Evolutionary conservation across 2,888 invertebrate species (phyloP), one percentile per base, ranked within the genome.

Genomic region (Athripsodes cinereus): DNA sequence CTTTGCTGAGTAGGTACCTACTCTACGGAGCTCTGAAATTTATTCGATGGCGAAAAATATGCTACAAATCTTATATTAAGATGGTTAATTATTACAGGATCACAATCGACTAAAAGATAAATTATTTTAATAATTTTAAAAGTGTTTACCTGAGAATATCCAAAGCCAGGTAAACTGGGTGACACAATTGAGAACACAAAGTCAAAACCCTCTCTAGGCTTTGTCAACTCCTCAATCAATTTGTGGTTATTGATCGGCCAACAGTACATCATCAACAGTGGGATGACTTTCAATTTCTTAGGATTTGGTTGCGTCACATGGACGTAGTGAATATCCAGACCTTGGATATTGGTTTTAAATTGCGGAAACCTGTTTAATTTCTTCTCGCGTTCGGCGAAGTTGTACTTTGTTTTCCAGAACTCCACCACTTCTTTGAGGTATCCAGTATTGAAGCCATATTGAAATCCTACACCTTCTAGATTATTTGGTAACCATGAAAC

Each of bases 361-460:
- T 93, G 91, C 0, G 85, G 80, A 66, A 85, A 87, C 61, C 81
- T 75, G 68, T 94, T 93, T n/a, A 95, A 72, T 57, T 79, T 79
- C 2, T 72, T 69, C 68, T 91, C 86, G 10, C 88, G 77, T 53
- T 85, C 80, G 48, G 74, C 74, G 57, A 78, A 72, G 66, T 90
- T 80, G 70, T 90, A 94, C 31, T 81, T 80, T 35, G 83, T 83
- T 11, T 80, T 80, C 96, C 96, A 96, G 70, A 89, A 88, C 48
- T 87, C 80, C 1, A 90, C 70, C 6, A 94, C 76, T 63, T 80
- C 79, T 11, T 80, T 74, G 2, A 93, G 71, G 62, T 84, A 84
- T 40, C 84, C 77, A 0, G 86, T 74, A 67, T 91, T 89, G 69
- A 94, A 86, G 1, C 96, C 96, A 67, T 93, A 93, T 59, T 85